Evolutionary conservation across 2,113 vertebrate species (phyloP), one percentile per base, ranked within the genome.

Genomic region (Sinocyclocheilus grahami): DNA sequence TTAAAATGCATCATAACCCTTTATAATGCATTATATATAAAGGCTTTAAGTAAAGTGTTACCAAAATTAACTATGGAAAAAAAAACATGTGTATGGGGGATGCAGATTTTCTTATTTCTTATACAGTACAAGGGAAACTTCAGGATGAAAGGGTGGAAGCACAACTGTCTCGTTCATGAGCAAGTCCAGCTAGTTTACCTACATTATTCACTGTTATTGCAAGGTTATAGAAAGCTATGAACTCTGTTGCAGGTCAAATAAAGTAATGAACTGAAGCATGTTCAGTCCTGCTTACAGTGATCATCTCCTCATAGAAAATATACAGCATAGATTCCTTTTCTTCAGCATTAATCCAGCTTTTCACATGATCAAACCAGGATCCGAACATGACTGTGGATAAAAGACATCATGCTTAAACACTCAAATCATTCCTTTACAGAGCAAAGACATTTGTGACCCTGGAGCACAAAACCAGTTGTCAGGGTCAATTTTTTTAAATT

Each of bases 291-390:
- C 90, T 86, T 63, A 93, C 92, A 24, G 74, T 10, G 39, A 90
- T 87, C 90, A 92, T 90, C 55, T 93, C 91, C 84, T 93, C 92
- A 78, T 93, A 93, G 51, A 89, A 87, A 18, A 93, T 79, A 48
- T 91, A 91, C 86, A 95, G 85, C 4, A 93, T 86, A 37, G 6
- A 77, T 10, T 90, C 88, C 75, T 91, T 86, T 1, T 92, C 86
- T 20, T 91, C 86, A 72, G 83, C 90, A 0, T 82, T 87, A 60
- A 94, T 90, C 95, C 94, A 96, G 46, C 92, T 80, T 69, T 93
- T 94, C 0, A 95, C 90, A 46, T 95, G 94, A 65, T 95, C 93
- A 84, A 96, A 96, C 95, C 94, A 95, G 5, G 94, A 94, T 14
- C 93, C 92, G 89, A 91, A 94, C 24, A 92, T 86, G 16, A 94